These are phyloP conservation scores for Alectura lathami DNA, from an alignment of 2,113 vertebrate species.

Conservation along the genomic window DNA sequence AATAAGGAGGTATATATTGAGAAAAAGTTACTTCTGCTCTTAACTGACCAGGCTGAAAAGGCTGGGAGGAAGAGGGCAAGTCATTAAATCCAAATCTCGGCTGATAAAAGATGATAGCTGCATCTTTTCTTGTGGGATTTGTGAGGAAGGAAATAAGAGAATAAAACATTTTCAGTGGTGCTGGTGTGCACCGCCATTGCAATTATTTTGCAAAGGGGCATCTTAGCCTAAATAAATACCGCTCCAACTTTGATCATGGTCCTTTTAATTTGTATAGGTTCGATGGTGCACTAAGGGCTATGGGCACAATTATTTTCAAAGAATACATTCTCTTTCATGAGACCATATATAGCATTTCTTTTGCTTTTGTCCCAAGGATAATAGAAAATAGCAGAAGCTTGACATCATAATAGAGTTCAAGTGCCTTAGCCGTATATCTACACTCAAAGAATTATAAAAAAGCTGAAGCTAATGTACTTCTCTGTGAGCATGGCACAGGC, in stretches of 20 bases:
- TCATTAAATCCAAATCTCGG: constrained; percentile 56
- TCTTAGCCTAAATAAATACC: constrained; percentile 30
- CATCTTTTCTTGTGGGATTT: neutral
- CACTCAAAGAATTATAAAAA: constrained; percentile 52
- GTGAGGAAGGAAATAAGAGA: constrained; percentile 13
- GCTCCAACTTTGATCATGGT: neutral
- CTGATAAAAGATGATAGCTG: constrained; percentile 29
- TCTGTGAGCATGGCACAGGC: neutral
- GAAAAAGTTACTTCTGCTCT: neutral
- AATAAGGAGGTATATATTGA: neutral
- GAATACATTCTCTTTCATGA: constrained; percentile 2
- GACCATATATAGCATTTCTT: constrained; percentile 10
- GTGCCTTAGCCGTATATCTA: constrained; percentile 37
- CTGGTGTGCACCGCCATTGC: neutral
- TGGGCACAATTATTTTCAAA: neutral
- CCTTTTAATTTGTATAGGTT: constrained; percentile 47
- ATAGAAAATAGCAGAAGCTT: constrained; percentile 61
- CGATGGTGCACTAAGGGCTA: rapidly evolving
- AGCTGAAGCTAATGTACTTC: constrained; percentile 51
- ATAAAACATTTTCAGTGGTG: constrained; percentile 22
- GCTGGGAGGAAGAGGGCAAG: constrained; percentile 1
- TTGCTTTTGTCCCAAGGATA: constrained; percentile 47
- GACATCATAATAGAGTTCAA: constrained; percentile 69
- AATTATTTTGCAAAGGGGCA: constrained; percentile 25
- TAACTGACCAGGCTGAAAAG: constrained; percentile 19